Conservation (phyloP, 1,140 invertebrate genomes). For the Cardiocondyla obscurior region DNA sequence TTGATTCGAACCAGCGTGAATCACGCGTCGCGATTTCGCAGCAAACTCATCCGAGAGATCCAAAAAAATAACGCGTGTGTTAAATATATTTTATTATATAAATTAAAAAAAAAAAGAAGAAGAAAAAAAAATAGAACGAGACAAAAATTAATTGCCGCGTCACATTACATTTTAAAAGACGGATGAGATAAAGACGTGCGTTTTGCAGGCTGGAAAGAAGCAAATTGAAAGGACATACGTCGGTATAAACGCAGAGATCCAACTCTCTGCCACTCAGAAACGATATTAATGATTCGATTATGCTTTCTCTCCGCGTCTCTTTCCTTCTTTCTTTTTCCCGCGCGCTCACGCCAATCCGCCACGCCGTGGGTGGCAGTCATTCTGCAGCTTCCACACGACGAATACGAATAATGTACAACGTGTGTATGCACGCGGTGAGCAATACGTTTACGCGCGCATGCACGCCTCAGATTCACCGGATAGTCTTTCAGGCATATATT, state of each 20-base stretch:
- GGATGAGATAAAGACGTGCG: not conserved
- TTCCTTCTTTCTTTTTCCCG: not conserved
- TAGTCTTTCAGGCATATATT: constrained; percentile 18
- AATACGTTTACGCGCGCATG: not conserved
- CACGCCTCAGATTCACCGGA: not conserved
- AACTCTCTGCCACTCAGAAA: not conserved
- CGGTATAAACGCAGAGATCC: not conserved
- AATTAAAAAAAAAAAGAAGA: not conserved
- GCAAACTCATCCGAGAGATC: not conserved
- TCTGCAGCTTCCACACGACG: constrained; percentile 2
- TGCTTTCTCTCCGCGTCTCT: constrained; percentile 26
- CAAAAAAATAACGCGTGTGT: not conserved
- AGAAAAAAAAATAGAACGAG: no score
- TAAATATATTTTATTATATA: not conserved
- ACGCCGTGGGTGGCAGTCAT: constrained; percentile 22
- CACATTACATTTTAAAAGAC: no score
- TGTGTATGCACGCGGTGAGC: not conserved
- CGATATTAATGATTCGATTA: constrained; percentile 45
- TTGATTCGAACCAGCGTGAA: not conserved
- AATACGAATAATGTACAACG: not conserved
- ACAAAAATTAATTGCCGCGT: no score
- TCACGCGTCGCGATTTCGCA: constrained; percentile 4
- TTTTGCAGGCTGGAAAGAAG: not conserved
- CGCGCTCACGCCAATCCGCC: not conserved
- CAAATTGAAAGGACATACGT: not conserved